Conservation (phyloP, 30 jellyfish, hydroid and myxozoan genomes). For the Morbakka virulenta region DNA sequence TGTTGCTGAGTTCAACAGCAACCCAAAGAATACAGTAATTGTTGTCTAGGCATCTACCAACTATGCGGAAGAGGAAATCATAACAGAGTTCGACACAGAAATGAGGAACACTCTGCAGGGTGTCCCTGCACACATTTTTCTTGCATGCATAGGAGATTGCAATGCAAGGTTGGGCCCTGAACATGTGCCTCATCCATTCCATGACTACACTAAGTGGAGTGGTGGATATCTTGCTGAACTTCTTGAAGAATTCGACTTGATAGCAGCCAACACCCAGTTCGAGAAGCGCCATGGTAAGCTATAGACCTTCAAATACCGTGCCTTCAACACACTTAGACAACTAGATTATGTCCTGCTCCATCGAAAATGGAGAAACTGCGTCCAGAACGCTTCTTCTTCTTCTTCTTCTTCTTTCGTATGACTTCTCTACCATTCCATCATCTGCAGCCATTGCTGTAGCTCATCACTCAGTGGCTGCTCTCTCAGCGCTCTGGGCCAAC, state of each 20-base stretch:
- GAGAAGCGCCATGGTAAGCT: conserved; percentile 9
- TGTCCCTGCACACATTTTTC: conserved; percentile 13
- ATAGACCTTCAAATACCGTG: conserved; percentile 2
- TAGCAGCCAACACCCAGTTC: background rate
- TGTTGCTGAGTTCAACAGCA: too few species aligned
- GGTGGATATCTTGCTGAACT: conserved; percentile 9
- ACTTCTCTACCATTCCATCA: too few species aligned
- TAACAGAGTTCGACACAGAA: conserved; percentile 4
- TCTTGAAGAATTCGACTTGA: too few species aligned
- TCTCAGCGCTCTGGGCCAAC: too few species aligned
- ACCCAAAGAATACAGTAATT: conserved; percentile 10
- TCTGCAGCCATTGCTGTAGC: too few species aligned
- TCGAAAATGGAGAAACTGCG: conserved; percentile 30
- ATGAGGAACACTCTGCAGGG: background rate
- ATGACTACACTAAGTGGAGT: conserved; percentile 4
- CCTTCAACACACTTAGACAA: conserved; percentile 13
- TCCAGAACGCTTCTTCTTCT: too few species aligned
- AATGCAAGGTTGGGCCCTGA: conserved; percentile 29
- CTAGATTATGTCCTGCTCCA: conserved; percentile 12
- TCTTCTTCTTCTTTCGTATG: too few species aligned
- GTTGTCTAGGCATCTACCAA: conserved; percentile 17
- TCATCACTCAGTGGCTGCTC: too few species aligned
- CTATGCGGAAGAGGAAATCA: conserved; percentile 1
- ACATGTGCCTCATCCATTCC: conserved; percentile 8
- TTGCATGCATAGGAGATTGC: conserved; percentile 21